phyloP scores from a whole-genome alignment of 2,113 vertebrate species.

The Thalassarche chlororhynchos region DNA sequence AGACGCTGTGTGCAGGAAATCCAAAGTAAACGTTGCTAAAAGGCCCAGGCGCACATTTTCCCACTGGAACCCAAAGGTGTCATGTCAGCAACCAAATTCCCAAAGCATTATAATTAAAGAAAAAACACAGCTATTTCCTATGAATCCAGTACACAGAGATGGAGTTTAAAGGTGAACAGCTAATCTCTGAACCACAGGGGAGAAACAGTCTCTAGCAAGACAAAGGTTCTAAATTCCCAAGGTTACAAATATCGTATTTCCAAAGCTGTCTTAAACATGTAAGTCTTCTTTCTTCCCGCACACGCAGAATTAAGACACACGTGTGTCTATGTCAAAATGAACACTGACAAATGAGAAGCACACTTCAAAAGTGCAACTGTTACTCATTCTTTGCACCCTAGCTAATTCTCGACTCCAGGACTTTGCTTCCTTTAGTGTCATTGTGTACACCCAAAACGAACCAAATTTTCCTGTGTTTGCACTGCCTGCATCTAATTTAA shows the following conservation, averaged over 20 bases:
- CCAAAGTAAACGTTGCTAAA: background rate
- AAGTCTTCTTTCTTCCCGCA: background rate
- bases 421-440: background rate
- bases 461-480: background rate
- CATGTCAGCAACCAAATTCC: slow-evolving; percentile 25
- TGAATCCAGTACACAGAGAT: background rate
- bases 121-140: background rate
- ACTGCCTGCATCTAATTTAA: background rate
- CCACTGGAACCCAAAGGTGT: background rate
- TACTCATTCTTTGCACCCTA: background rate
- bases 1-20: background rate
- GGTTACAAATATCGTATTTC: background rate
- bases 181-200: background rate
- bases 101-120: background rate
- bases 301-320: background rate
- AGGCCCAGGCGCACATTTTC: background rate
- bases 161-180: background rate
- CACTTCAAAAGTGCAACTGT: background rate
- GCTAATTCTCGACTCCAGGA: background rate
- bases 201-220: background rate
- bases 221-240: background rate
- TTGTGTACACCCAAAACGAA: background rate
- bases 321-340: background rate
- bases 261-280: background rate
- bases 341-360: background rate